phyloP scores from a whole-genome alignment of 1,140 invertebrate species.

The Radopholus similis region DNA sequence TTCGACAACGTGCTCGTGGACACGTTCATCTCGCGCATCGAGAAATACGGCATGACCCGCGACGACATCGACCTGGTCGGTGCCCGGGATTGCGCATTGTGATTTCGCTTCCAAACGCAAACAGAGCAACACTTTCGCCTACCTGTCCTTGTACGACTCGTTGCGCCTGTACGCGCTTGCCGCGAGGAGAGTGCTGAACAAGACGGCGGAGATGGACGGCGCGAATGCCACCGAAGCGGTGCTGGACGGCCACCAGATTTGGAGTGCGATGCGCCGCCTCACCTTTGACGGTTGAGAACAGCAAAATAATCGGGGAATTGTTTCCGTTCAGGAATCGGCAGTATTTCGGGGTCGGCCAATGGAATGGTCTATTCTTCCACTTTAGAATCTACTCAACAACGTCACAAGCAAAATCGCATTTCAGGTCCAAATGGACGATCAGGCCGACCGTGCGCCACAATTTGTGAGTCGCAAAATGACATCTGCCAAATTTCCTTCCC shows the following conservation, averaged over 20 bases:
- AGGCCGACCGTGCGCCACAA: slow-evolving; percentile 50
- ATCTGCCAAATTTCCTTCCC: slow-evolving; percentile 1
- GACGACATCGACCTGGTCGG: slow-evolving; percentile 50
- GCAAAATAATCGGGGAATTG: background rate
- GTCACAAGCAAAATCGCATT: too few species aligned
- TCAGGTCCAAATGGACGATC: slow-evolving; percentile 56
- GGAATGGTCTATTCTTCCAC: too few species aligned
- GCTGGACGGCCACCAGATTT: slow-evolving; percentile 47
- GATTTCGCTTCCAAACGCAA: slow-evolving; percentile 7
- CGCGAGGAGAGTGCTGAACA: slow-evolving; percentile 35
- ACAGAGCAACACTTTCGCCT: slow-evolving; percentile 57
- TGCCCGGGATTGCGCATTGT: too few species aligned
- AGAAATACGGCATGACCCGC: slow-evolving; percentile 40
- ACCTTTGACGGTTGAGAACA: slow-evolving; percentile 46
- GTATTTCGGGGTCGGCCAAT: slow-evolving; percentile 33
- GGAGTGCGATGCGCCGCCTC: slow-evolving; percentile 55
- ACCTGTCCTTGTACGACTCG: slow-evolving; percentile 52
- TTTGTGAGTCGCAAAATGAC: background rate
- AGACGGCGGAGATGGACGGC: slow-evolving; percentile 33
- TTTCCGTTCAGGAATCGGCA: slow-evolving; percentile 43
- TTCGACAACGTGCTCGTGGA: slow-evolving; percentile 52
- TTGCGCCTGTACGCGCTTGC: slow-evolving; percentile 54
- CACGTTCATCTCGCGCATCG: slow-evolving; percentile 38
- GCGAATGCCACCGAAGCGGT: slow-evolving; percentile 41
- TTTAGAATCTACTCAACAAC: too few species aligned